Conservation (phyloP, 64 coral and sea anemone genomes). For the Porites australiensis region DNA sequence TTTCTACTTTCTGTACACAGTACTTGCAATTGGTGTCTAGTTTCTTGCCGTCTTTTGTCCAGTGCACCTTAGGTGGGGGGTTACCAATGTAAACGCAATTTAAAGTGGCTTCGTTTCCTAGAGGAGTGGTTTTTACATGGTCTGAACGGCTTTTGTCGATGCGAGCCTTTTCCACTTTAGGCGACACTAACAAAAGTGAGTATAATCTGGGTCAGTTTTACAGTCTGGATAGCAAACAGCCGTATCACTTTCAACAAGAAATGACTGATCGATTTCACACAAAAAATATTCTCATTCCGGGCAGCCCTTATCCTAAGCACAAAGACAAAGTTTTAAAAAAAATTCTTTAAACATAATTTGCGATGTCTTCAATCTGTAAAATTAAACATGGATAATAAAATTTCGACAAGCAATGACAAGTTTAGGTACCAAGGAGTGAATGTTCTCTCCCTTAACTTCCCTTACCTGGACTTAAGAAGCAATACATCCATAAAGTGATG, state of each 20-base stretch:
- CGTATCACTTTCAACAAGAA: too few relatives aligned
- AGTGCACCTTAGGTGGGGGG: constrained; percentile 25
- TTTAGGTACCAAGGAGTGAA: neutral
- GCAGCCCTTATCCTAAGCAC: too few relatives aligned
- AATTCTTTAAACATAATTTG: too few relatives aligned
- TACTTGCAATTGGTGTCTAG: constrained; percentile 11
- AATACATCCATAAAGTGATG: constrained; percentile 23
- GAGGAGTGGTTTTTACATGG: neutral
- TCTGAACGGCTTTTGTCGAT: constrained; percentile 46
- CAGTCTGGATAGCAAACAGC: neutral
- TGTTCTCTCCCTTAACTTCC: neutral
- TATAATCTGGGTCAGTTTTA: neutral
- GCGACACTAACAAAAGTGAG: neutral
- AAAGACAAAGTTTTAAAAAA: too few relatives aligned
- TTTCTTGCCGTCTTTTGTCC: constrained; percentile 45
- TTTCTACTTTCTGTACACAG: constrained; percentile 53
- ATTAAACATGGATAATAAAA: too few relatives aligned
- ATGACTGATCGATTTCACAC: too few relatives aligned
- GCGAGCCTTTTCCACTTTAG: neutral
- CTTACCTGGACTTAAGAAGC: constrained; percentile 9
- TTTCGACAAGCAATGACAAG: too few relatives aligned
- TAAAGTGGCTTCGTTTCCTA: constrained; percentile 25
- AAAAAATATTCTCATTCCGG: too few relatives aligned
- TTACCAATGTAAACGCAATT: constrained; percentile 37
- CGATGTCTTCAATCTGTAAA: too few relatives aligned